A percentile compares a stretch with the other conserved stretches of the same genome.
These are phyloP conservation scores for Dendrolimus punctatus DNA, from an alignment of 1,140 invertebrate species.

Conservation along the genomic window DNA sequence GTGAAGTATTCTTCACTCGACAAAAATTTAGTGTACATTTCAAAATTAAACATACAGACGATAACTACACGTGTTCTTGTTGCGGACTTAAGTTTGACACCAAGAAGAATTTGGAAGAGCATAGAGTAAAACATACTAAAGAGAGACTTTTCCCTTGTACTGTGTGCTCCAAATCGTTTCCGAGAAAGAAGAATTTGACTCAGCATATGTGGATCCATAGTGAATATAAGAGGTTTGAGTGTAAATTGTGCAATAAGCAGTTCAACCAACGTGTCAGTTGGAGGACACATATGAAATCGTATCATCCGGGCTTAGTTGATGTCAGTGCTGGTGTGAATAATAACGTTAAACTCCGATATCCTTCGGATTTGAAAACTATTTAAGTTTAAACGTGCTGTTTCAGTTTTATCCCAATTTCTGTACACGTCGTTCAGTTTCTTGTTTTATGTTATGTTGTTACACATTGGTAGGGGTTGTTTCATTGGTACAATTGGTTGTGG, in stretches of 20 bases:
- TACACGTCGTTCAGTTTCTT: too few species aligned
- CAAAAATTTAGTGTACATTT: slow-evolving; percentile 19
- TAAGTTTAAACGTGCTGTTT: too few species aligned
- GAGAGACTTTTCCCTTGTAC: slow-evolving; percentile 47
- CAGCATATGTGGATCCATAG: slow-evolving; percentile 70
- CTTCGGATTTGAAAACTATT: too few species aligned
- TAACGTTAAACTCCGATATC: too few species aligned
- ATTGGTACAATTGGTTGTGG: too few species aligned
- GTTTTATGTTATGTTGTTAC: too few species aligned
- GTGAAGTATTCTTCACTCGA: slow-evolving; percentile 12
- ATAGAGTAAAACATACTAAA: slow-evolving; percentile 47
- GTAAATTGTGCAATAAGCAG: slow-evolving; percentile 68
- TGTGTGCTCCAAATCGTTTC: slow-evolving; percentile 66
- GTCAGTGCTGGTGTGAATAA: not conserved
- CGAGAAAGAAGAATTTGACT: slow-evolving; percentile 68
- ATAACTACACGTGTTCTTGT: slow-evolving; percentile 19
- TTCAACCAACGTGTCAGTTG: slow-evolving; percentile 66
- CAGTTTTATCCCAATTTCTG: too few species aligned
- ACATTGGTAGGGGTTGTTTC: too few species aligned
- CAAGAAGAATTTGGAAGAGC: slow-evolving; percentile 38
- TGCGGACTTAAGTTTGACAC: slow-evolving; percentile 47
- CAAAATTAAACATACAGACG: slow-evolving; percentile 21
- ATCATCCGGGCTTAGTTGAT: slow-evolving; percentile 39
- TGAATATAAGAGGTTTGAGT: slow-evolving; percentile 55
- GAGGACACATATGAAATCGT: slow-evolving; percentile 54